Percentiles rank a stretch among this genome's conserved stretches.
phyloP scores from a whole-genome alignment of 2,888 invertebrate genomes.

The Sphaeridia pumilis region DNA sequence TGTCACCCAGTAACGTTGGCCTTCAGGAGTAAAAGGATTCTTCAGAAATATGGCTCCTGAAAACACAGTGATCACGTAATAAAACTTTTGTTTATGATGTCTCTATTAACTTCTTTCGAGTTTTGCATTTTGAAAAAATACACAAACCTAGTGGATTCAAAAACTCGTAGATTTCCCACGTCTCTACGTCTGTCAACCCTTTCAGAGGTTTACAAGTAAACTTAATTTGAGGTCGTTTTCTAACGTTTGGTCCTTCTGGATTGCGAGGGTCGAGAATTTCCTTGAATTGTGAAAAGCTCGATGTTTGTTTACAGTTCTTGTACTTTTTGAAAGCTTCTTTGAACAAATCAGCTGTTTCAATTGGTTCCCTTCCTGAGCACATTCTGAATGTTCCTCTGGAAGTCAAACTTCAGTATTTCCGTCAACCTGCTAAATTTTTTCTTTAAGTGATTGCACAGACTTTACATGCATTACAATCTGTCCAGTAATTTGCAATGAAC shows the following conservation, averaged over 20 bases:
- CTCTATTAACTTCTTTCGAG: neutral
- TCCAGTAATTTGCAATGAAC: too few relatives aligned
- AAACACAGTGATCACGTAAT: constrained; percentile 22
- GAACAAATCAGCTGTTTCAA: constrained; percentile 16
- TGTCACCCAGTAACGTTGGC: constrained; percentile 72
- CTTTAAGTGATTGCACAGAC: too few relatives aligned
- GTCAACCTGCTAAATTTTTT: too few relatives aligned
- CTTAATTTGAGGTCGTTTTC: neutral
- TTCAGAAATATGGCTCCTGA: constrained; percentile 63
- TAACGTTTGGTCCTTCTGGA: neutral
- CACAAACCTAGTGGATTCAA: constrained; percentile 48
- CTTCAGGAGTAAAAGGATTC: constrained; percentile 67
- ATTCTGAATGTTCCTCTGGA: neutral
- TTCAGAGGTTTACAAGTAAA: constrained; percentile 29
- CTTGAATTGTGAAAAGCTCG: constrained; percentile 1
- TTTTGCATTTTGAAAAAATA: neutral
- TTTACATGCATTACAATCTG: too few relatives aligned
- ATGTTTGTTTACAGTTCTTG: constrained; percentile 9
- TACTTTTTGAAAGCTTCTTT: constrained; percentile 28
- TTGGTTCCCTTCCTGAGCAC: neutral
- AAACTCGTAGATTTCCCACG: constrained; percentile 56
- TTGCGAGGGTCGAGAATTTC: constrained; percentile 7
- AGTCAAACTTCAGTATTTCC: too few relatives aligned
- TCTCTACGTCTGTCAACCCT: constrained; percentile 42
- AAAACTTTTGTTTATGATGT: neutral